phyloP scores from a whole-genome alignment of 2,888 invertebrate species.

The Cheilosia scutellata region DNA sequence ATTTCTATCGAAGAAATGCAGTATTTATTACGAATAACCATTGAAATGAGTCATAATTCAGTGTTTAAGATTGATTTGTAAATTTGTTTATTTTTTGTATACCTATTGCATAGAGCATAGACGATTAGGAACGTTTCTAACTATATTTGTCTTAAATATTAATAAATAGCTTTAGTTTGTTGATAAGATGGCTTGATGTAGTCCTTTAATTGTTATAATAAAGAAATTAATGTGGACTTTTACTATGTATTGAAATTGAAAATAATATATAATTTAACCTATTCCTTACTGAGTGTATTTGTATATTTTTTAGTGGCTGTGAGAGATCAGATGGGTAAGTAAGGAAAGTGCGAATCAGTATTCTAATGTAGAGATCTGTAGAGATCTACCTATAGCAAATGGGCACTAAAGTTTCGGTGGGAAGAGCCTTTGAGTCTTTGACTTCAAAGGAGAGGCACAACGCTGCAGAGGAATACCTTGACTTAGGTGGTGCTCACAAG shows the following conservation, averaged over 20 bases:
- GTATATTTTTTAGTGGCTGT: not conserved
- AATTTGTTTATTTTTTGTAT: slow-evolving; percentile 18
- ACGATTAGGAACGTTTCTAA: slow-evolving; percentile 66
- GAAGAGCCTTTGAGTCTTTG: too few species aligned
- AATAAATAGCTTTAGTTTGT: slow-evolving; percentile 50
- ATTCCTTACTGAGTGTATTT: not conserved
- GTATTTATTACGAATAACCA: slow-evolving; percentile 34
- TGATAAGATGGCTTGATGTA: slow-evolving; percentile 41
- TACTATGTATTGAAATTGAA: slow-evolving; percentile 35
- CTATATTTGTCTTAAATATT: slow-evolving; percentile 11
- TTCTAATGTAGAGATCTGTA: too few species aligned
- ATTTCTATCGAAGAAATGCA: slow-evolving; percentile 19
- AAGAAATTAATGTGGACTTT: slow-evolving; percentile 2
- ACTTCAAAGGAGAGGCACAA: too few species aligned
- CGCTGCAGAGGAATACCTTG: too few species aligned
- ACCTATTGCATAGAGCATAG: slow-evolving; percentile 44
- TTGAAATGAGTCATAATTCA: slow-evolving; percentile 66
- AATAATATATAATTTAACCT: slow-evolving; percentile 36
- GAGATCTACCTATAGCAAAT: too few species aligned
- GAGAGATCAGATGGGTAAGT: too few species aligned
- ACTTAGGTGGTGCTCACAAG: too few species aligned
- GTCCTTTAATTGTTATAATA: slow-evolving; percentile 26
- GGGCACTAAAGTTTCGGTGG: too few species aligned
- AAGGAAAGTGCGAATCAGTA: too few species aligned
- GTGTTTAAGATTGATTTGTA: slow-evolving; percentile 58